A percentile compares a stretch with the other conserved stretches of the same genome.
Conservation (phyloP, 1,140 invertebrate species). For the Drosophila ficusphila region DNA sequence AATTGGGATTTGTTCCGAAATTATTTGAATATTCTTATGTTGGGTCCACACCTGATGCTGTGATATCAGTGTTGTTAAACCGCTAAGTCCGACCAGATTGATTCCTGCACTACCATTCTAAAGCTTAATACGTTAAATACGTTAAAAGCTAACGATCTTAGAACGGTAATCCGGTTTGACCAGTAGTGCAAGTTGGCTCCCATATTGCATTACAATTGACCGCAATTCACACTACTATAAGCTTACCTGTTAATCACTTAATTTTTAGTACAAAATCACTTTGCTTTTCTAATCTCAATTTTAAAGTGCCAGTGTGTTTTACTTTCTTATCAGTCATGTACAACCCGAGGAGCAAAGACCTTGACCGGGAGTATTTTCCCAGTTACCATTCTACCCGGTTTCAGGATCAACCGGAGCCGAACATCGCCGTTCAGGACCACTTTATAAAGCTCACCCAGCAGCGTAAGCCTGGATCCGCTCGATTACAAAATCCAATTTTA, state of each 20-base stretch:
- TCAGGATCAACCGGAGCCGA: constrained; percentile 49
- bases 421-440: constrained; percentile 46
- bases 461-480: constrained; percentile 29
- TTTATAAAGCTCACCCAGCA: constrained; percentile 36
- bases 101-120: no score
- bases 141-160: constrained; percentile 2
- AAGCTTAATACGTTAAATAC: constrained; percentile 9
- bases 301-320: neutral
- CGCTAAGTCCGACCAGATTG: no score
- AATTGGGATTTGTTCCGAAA: no score
- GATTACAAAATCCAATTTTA: neutral
- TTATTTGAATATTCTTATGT: no score
- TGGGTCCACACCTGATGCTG: neutral
- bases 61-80: constrained; percentile 6
- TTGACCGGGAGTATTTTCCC: constrained; percentile 63
- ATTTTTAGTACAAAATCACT: neutral
- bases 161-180: constrained; percentile 12
- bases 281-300: constrained; percentile 12
- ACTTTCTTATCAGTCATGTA: constrained; percentile 44
- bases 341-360: constrained; percentile 47
- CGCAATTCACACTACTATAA: neutral
- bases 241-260: no score
- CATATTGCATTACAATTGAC: constrained; percentile 6
- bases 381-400: constrained; percentile 54
- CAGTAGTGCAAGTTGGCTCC: neutral